phyloP scores from a whole-genome alignment of 1,140 invertebrate species.

The Bombus balteatus region DNA sequence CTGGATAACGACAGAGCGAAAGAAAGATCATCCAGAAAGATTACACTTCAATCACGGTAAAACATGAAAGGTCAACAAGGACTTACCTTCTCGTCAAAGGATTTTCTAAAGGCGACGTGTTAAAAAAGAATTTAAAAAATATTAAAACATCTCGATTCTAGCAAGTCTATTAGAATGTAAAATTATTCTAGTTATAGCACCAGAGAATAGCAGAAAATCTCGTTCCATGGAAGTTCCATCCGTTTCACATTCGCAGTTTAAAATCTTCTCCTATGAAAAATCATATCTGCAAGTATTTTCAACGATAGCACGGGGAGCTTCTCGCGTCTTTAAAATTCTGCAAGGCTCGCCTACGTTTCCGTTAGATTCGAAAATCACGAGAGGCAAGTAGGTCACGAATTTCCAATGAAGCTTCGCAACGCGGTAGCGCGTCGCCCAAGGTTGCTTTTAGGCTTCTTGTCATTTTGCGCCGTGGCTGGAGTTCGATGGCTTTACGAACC shows the following conservation, averaged over 20 bases:
- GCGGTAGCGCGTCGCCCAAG: not conserved
- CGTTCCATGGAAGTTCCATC: not conserved
- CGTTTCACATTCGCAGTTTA: too few species aligned
- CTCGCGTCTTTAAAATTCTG: not conserved
- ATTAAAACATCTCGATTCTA: too few species aligned
- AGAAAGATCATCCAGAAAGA: not conserved
- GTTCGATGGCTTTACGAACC: conserved; percentile 48
- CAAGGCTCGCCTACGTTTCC: not conserved
- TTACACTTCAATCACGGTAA: not conserved
- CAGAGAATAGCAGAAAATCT: not conserved
- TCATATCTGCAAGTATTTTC: not conserved
- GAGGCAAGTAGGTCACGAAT: conserved; percentile 22
- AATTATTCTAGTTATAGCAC: too few species aligned
- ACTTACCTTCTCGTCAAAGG: not conserved
- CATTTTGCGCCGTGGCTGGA: conserved; percentile 4
- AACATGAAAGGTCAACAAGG: not conserved
- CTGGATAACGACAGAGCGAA: not conserved
- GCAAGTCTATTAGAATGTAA: too few species aligned
- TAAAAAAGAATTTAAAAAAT: too few species aligned
- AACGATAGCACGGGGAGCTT: not conserved
- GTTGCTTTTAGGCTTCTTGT: conserved; percentile 33
- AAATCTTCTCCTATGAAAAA: too few species aligned
- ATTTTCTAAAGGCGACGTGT: too few species aligned
- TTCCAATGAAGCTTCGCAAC: not conserved
- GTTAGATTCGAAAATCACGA: not conserved